Evolutionary conservation across 2,888 invertebrate genomes (phyloP), one percentile per base, ranked within the genome.

Genomic region (Amblyteles armatorius): DNA sequence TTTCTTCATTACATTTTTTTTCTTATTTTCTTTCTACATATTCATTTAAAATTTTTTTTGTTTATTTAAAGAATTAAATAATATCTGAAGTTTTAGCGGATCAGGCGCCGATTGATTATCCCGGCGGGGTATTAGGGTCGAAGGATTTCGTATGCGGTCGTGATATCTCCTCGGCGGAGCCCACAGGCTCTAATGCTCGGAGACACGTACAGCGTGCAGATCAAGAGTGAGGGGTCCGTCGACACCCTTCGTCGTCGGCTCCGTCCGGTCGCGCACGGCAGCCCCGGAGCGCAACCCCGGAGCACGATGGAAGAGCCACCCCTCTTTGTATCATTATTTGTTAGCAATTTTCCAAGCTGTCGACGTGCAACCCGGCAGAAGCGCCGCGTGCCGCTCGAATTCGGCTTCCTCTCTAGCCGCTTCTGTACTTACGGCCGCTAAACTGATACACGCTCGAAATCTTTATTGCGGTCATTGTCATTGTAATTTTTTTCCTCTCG

Each of bases 311-410:
- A 52, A n/a, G 60, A 63, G 36, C 44, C 71, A 29, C 29, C 26
- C 71, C 90, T 88, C 88, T 88, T 89, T 86, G 87, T 87, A 82
- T 88, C 83, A 91, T 93, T 93, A 93, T 93, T 93, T 93, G 93
- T 93, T 92, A 92, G 92, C 93, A 93, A 93, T 93, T 93, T 93
- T 93, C 93, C 93, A 90, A 93, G 92, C 93, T 90, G 92, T 90
- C 93, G 91, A 88, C 87, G 89, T 48, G 57, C 87, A 87, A 48
- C 44, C 89, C 55, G 83, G 86, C 86, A 83, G 80, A 84, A 85
- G 86, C 44, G 44, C 86, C 88, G 86, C 88, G 88, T 88, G 88
- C 86, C 88, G 78, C 69, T 82, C 86, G 80, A 71, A 60, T 83
- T 44, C 73, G 48, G 79, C 83, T 86, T 86, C 85, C 87, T 87